phyloP scores from a whole-genome alignment of 1,140 invertebrate genomes.

The Zophobas morio region DNA sequence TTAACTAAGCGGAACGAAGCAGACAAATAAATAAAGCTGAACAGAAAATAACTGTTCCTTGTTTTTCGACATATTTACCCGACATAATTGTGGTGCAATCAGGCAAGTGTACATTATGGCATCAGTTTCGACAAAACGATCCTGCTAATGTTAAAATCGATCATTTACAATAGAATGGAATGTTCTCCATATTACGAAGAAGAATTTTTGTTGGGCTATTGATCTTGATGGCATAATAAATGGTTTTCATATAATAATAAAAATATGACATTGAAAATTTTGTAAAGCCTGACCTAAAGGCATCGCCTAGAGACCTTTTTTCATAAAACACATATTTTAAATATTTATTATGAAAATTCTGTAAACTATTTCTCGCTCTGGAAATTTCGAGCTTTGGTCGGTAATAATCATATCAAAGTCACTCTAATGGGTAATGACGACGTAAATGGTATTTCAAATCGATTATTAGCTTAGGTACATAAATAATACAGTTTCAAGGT shows the following conservation, averaged over 20 bases:
- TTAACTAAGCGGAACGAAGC: background rate
- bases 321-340: too few relatives aligned
- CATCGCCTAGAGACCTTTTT: too few relatives aligned
- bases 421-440: too few relatives aligned
- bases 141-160: slow-evolving; percentile 41
- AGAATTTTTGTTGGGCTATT: slow-evolving; percentile 34
- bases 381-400: too few relatives aligned
- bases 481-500: too few relatives aligned
- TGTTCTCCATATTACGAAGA: slow-evolving; percentile 20
- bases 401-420: too few relatives aligned
- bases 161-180: slow-evolving; percentile 43
- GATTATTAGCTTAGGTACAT: too few relatives aligned
- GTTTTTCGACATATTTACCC: background rate
- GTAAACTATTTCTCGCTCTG: too few relatives aligned
- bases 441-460: too few relatives aligned
- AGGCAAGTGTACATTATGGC: slow-evolving; percentile 23
- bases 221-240: slow-evolving; percentile 43
- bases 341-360: too few relatives aligned
- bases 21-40: background rate
- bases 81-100: slow-evolving; percentile 6
- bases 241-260: slow-evolving; percentile 34
- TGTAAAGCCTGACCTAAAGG: background rate
- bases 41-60: background rate
- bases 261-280: slow-evolving; percentile 32
- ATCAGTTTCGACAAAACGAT: slow-evolving; percentile 20